phyloP scores from a whole-genome alignment of 2,113 vertebrate genomes.

The Perca fluviatilis region DNA sequence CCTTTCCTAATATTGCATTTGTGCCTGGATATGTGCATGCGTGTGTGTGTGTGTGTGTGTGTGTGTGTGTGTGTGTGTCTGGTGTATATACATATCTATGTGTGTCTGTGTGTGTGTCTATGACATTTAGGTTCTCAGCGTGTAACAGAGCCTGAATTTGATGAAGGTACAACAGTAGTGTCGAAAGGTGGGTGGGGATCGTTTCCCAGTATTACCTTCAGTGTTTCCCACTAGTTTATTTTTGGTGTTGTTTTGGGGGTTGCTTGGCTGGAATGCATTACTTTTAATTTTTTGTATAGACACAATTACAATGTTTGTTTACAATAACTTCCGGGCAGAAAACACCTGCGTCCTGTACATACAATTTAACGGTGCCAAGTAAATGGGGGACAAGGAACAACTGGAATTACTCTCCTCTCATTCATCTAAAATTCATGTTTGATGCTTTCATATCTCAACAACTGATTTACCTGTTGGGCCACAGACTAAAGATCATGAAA shows the following conservation, averaged over 20 bases:
- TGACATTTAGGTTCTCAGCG: conserved; percentile 97
- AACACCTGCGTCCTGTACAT: no score
- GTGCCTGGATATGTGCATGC: conserved; percentile 51
- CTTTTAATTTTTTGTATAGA: background rate
- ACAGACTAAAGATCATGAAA: no score
- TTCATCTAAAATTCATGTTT: no score
- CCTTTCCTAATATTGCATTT: conserved; percentile 40
- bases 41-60: conserved; percentile 24
- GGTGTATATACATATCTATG: conserved; percentile 18
- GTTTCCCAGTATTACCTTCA: conserved; percentile 49
- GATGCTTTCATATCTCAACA: no score
- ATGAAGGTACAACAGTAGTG: conserved; percentile 96
- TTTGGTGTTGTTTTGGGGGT: background rate
- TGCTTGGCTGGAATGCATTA: background rate
- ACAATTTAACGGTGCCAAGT: no score
- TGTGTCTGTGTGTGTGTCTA: conserved; percentile 51
- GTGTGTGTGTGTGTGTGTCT: conserved; percentile 40
- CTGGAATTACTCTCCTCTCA: no score
- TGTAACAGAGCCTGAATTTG: conserved; percentile 93
- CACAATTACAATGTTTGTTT: no score
- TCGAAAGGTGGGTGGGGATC: conserved; percentile 94
- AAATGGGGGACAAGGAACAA: no score
- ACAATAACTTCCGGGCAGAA: no score
- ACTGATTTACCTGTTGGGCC: no score
- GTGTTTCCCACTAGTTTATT: conserved; percentile 57